These are phyloP conservation scores for Lasioglossum figueresi DNA, from an alignment of 2,888 invertebrate genomes.

Conservation along the genomic window DNA sequence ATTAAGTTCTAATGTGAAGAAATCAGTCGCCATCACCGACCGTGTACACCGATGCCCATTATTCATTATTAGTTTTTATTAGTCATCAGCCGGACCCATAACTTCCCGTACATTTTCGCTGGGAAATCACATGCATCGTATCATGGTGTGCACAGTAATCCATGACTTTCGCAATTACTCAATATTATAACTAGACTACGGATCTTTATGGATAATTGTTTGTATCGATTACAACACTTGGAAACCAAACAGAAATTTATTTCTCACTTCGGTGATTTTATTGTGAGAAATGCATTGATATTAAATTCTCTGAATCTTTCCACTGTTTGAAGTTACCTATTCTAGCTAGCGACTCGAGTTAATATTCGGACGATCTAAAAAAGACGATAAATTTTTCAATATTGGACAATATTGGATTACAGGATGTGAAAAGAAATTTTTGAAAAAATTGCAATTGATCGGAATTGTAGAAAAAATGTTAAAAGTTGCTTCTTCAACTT, in stretches of 20 bases:
- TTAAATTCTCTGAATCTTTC: too few relatives aligned
- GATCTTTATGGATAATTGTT: neutral
- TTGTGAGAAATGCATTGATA: neutral
- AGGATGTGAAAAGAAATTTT: too few relatives aligned
- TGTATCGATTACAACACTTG: neutral
- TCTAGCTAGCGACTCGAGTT: too few relatives aligned
- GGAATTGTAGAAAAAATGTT: too few relatives aligned
- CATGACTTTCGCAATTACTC: neutral
- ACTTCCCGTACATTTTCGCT: neutral
- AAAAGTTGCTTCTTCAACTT: too few relatives aligned
- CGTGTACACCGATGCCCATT: neutral
- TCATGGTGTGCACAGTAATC: neutral
- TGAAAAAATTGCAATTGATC: too few relatives aligned
- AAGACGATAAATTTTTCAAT: too few relatives aligned
- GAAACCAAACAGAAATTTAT: neutral
- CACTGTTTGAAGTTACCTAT: too few relatives aligned
- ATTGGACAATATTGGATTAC: too few relatives aligned
- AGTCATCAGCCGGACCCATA: neutral
- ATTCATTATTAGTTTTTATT: neutral
- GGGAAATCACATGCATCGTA: neutral
- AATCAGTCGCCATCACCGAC: neutral
- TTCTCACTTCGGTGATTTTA: neutral
- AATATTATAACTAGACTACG: neutral
- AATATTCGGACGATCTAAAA: too few relatives aligned
- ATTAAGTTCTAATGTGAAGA: slow-evolving; percentile 11